phyloP scores from a whole-genome alignment of 1,140 invertebrate species.

The Megalopta genalis region DNA sequence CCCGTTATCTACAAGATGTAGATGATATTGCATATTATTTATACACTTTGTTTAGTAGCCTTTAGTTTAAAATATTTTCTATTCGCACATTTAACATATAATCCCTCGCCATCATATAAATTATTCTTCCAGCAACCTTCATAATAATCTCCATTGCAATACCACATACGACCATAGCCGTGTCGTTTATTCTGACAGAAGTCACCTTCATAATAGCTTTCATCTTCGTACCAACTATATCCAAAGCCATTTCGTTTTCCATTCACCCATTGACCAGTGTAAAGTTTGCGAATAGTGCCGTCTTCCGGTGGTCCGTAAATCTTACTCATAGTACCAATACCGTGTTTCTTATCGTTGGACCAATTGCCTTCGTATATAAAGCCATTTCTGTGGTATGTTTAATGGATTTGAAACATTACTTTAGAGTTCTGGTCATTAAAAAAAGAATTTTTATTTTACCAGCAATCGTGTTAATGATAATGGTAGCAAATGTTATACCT shows the following conservation, averaged over 20 bases:
- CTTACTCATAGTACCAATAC: constrained; percentile 67
- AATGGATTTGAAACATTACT: constrained; percentile 13
- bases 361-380: constrained; percentile 81
- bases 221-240: constrained; percentile 80
- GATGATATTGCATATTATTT: not conserved
- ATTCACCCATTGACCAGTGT: constrained; percentile 79
- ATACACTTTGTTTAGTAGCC: constrained; percentile 24
- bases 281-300: constrained; percentile 53
- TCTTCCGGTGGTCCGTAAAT: constrained; percentile 8
- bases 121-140: constrained; percentile 79
- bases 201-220: constrained; percentile 83
- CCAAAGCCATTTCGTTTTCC: constrained; percentile 81
- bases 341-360: constrained; percentile 73
- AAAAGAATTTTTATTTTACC: constrained; percentile 13
- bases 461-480: not conserved
- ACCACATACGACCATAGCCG: constrained; percentile 85
- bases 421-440: not conserved
- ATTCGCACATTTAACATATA: constrained; percentile 73
- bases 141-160: constrained; percentile 80
- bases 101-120: constrained; percentile 76
- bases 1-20: constrained; percentile 77
- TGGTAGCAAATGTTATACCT: constrained; percentile 34
- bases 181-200: constrained; percentile 82
- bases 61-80: not conserved
- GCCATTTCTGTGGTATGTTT: constrained; percentile 62